These are phyloP conservation scores for Psittacula echo DNA, from an alignment of 2,797 vertebrate genomes.

Conservation along the genomic window DNA sequence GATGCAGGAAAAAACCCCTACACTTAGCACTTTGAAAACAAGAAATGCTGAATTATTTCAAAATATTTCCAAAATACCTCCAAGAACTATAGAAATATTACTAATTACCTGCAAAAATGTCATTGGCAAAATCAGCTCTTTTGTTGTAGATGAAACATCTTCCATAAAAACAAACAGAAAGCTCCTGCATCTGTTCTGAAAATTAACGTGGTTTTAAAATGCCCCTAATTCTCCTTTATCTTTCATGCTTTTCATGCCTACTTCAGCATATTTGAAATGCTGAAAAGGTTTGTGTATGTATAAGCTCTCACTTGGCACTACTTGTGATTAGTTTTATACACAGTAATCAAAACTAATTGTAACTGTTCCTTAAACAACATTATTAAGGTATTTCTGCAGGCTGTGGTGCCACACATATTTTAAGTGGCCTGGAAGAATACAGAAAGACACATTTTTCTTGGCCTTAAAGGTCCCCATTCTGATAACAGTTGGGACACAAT, in stretches of 20 bases:
- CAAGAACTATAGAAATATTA: not conserved
- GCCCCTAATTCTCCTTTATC: conserved; percentile 1
- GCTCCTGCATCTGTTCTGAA: not conserved
- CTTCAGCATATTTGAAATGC: conserved; percentile 31
- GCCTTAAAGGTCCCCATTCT: not conserved
- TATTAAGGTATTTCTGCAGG: not conserved
- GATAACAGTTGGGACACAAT: not conserved
- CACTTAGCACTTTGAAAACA: not conserved
- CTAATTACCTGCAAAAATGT: conserved; percentile 51
- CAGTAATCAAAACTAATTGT: conserved; percentile 15
- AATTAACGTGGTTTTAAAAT: conserved; percentile 5
- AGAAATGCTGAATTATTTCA: conserved; percentile 34
- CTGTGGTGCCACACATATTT: not conserved
- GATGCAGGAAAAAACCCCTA: not conserved
- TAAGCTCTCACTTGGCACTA: not conserved
- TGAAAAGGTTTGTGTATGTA: not conserved
- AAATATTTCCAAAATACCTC: conserved; percentile 45
- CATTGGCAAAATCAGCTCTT: conserved; percentile 7
- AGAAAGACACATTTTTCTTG: not conserved
- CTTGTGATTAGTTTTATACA: conserved; percentile 28
- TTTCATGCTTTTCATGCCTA: not conserved
- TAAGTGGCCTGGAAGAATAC: not conserved
- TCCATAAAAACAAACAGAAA: conserved; percentile 7
- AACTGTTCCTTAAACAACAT: conserved; percentile 9
- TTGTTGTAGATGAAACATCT: conserved; percentile 17